phyloP scores from a whole-genome alignment of 1,140 invertebrate species.

The Thaumetopoea pityocampa region DNA sequence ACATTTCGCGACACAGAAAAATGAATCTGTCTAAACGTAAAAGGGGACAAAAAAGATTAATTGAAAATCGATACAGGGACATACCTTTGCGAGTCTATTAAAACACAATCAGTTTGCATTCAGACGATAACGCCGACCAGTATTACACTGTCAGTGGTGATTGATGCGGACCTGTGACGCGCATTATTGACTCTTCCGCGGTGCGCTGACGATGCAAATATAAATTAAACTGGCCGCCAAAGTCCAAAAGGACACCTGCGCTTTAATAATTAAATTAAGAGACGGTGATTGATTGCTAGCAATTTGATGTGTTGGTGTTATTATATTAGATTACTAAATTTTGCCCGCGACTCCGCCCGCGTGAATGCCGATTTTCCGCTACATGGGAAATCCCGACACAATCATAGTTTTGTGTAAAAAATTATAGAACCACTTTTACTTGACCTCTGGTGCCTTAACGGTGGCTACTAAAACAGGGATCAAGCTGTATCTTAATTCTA shows the following conservation, averaged over 20 bases:
- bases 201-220: conserved; percentile 30
- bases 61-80: conserved; percentile 64
- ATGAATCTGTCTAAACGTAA: conserved; percentile 48
- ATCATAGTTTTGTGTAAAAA: too few relatives aligned
- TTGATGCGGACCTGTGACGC: conserved; percentile 48
- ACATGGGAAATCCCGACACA: too few relatives aligned
- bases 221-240: conserved; percentile 24
- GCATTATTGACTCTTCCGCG: conserved; percentile 34
- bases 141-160: conserved; percentile 49
- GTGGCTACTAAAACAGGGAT: too few relatives aligned
- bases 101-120: conserved; percentile 51
- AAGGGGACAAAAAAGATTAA: conserved; percentile 66
- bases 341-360: too few relatives aligned
- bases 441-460: too few relatives aligned
- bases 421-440: too few relatives aligned
- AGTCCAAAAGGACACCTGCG: conserved; percentile 18
- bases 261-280: conserved; percentile 20
- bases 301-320: too few relatives aligned
- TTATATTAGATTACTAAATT: too few relatives aligned
- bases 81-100: conserved; percentile 64
- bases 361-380: too few relatives aligned
- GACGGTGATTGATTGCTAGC: conserved; percentile 13
- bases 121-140: conserved; percentile 37
- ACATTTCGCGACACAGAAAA: conserved; percentile 32
- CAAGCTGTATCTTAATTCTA: too few relatives aligned